phyloP scores from a whole-genome alignment of 1,140 invertebrate species.

The Halesus radiatus region DNA sequence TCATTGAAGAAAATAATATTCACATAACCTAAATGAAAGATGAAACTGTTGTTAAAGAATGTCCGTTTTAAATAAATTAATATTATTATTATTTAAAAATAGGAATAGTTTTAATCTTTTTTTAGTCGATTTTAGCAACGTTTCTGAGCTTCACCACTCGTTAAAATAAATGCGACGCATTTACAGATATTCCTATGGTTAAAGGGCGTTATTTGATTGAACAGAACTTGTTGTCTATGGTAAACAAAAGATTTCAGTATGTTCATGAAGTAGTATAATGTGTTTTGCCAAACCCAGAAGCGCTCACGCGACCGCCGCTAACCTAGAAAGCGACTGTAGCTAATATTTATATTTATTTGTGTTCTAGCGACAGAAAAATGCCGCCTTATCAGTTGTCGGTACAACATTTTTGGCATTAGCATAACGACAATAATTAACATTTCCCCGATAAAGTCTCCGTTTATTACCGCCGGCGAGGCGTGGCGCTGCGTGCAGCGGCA shows the following conservation, averaged over 20 bases:
- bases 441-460: slow-evolving; percentile 55
- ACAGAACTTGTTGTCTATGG: too few species aligned
- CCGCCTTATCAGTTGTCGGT: slow-evolving; percentile 54
- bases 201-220: too few species aligned
- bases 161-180: background rate
- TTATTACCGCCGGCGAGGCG: slow-evolving; percentile 54
- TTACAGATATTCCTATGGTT: too few species aligned
- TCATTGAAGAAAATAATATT: too few species aligned
- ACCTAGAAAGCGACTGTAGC: slow-evolving; percentile 38
- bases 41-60: too few species aligned
- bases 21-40: too few species aligned
- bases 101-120: too few species aligned
- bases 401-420: slow-evolving; percentile 58
- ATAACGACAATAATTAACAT: slow-evolving; percentile 59
- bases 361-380: slow-evolving; percentile 55
- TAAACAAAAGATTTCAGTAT: too few species aligned
- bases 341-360: slow-evolving; percentile 57
- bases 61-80: too few species aligned
- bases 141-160: slow-evolving; percentile 1
- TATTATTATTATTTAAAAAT: too few species aligned
- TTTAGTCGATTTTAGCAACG: too few species aligned
- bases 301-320: slow-evolving; percentile 29
- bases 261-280: background rate
- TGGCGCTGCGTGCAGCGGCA: slow-evolving; percentile 45
- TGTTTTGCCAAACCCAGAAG: slow-evolving; percentile 23